A percentile compares a stretch with the other conserved stretches of the same genome.
These are phyloP conservation scores for Catharus ustulatus DNA, from an alignment of 2,797 vertebrate genomes.

Conservation along the genomic window DNA sequence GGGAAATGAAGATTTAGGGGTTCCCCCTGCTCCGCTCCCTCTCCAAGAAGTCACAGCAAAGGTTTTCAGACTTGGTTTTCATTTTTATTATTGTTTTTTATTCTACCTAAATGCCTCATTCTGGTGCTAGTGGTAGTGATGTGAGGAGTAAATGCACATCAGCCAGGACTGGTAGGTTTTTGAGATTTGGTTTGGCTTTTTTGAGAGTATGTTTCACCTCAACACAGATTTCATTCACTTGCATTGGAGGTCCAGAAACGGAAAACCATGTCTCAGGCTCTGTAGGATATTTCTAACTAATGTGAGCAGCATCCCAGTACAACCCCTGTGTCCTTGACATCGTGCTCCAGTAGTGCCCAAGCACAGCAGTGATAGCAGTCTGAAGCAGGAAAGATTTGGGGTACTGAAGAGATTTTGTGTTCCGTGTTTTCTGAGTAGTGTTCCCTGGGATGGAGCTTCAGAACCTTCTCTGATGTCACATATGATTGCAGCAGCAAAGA, in stretches of 20 bases:
- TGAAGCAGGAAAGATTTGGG: neutral
- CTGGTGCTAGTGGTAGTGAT: neutral
- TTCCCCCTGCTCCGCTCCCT: neutral
- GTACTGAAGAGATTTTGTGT: neutral
- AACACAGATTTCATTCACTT: neutral
- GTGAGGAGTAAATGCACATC: neutral
- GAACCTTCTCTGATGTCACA: neutral
- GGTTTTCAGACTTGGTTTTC: neutral
- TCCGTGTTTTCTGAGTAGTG: neutral
- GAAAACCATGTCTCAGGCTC: neutral
- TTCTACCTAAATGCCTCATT: neutral
- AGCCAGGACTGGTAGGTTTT: neutral
- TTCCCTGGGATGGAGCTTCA: neutral
- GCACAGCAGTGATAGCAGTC: accelerated
- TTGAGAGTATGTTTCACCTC: neutral
- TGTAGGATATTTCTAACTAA: neutral
- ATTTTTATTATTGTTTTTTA: neutral
- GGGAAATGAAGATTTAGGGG: neutral
- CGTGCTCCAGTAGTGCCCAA: neutral
- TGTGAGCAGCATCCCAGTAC: neutral
- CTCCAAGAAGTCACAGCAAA: neutral
- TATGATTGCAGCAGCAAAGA: accelerated
- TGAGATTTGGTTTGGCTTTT: neutral
- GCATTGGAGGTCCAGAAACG: neutral
- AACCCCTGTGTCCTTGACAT: accelerated